Evolutionary conservation across 2,113 vertebrate genomes (phyloP), one percentile per base, ranked within the genome.

Genomic region (Urocynchramus pylzowi): DNA sequence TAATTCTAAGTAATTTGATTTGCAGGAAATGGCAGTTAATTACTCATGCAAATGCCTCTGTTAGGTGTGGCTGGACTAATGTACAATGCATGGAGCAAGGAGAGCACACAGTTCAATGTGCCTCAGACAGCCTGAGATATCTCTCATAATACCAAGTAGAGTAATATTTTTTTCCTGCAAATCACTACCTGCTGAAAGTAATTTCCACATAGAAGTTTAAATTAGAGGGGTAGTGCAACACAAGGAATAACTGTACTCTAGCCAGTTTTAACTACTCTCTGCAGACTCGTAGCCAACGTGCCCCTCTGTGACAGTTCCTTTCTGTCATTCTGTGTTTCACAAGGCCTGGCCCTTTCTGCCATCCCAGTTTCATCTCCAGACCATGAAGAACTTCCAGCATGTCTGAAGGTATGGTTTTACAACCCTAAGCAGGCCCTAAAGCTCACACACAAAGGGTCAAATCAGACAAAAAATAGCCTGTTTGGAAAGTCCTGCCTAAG

Each of bases 1-100:
- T 94, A 95, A 94, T 91, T 74, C 59, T 50, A 53, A 73, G 68
- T 84, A 88, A 96, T 96, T 95, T 83, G 73, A 94, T 97, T 97
- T 92, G 68, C 44, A 88, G 88, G 88, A 95, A 94, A 87, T 78
- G 26, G 30, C 41, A 87, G 77, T 80, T 89, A 89, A 94, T 91
- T 96, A 81, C 92, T 91, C 80, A 94, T 84, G 82, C 83, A 96
- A 92, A 94, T 92, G 49, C 27, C 52, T 90, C 60, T 68, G 39
- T 60, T 75, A 81, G 60, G 64, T 70, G 83, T 87, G 79, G 79
- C 85, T 93, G 90, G 70, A 88, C 87, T 79, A 75, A 84, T 11
- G n/a, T 42, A 60, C 47, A 60, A 37, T 35, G 61, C 63, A 56
- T 16, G 4, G 37, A 67, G 75, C 9, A 61, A 59, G 39, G 3